phyloP scores from a whole-genome alignment of 2,888 invertebrate genomes.

The Cacoxenus indagator region DNA sequence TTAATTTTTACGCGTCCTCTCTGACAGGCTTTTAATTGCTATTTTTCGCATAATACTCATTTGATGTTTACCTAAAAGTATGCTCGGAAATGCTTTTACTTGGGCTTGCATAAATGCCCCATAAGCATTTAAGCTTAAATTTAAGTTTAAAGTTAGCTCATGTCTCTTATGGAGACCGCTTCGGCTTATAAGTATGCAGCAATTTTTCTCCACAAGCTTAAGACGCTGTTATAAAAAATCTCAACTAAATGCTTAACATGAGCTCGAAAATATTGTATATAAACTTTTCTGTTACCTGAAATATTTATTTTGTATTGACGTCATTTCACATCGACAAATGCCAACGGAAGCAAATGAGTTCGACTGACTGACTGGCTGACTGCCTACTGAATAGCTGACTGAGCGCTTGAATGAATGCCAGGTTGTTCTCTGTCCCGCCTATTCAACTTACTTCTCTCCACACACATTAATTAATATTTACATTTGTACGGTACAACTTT shows the following conservation, averaged over 20 bases:
- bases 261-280: no score
- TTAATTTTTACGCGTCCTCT: no score
- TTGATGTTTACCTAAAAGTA: slow-evolving; percentile 28
- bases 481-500: slow-evolving; percentile 47
- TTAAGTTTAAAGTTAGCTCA: no score
- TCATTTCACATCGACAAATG: background rate
- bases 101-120: slow-evolving; percentile 15
- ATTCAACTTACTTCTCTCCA: slow-evolving; percentile 8
- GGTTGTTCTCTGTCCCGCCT: slow-evolving; percentile 45
- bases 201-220: no score
- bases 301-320: slow-evolving; percentile 1
- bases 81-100: slow-evolving; percentile 1
- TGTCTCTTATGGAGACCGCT: no score
- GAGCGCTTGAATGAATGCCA: slow-evolving; percentile 31
- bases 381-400: background rate
- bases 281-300: no score
- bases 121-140: no score
- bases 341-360: background rate
- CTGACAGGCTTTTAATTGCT: slow-evolving; percentile 50
- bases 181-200: no score
- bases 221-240: no score
- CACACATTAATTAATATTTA: slow-evolving; percentile 53
- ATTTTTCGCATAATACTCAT: slow-evolving; percentile 41
- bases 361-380: background rate
- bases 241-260: no score